Percentiles rank a stretch among this genome's conserved stretches.
Conservation (phyloP, 1,140 invertebrate genomes). For the Drosophila kepulauana region DNA sequence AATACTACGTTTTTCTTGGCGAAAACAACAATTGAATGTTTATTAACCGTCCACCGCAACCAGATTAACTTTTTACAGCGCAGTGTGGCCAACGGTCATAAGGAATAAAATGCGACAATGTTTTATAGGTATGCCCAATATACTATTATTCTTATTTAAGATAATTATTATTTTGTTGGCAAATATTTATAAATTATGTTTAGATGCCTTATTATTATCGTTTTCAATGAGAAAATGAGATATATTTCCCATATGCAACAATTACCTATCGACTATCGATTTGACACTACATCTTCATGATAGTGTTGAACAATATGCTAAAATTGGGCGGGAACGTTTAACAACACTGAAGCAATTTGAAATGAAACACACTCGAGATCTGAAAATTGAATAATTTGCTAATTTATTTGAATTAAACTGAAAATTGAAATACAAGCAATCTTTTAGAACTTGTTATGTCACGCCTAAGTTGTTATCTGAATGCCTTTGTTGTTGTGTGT, state of each 20-base stretch:
- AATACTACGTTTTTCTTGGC: constrained; percentile 52
- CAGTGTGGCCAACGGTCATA: constrained; percentile 24
- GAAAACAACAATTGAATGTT: constrained; percentile 58
- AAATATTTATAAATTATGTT: neutral
- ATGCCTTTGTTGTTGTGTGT: constrained; percentile 35
- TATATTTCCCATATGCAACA: neutral
- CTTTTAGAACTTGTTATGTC: constrained; percentile 46
- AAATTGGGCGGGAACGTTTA: neutral
- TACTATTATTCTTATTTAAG: neutral
- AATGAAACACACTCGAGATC: neutral
- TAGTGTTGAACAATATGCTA: neutral
- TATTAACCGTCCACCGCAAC: constrained; percentile 47
- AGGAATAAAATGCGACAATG: neutral
- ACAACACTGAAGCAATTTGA: constrained; percentile 1
- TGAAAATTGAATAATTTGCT: neutral
- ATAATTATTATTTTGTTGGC: neutral
- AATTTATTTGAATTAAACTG: constrained; percentile 2
- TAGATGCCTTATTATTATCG: neutral
- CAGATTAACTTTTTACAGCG: constrained; percentile 33
- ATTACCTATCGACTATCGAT: neutral
- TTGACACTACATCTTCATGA: neutral
- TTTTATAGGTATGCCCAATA: constrained; percentile 6
- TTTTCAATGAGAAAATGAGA: too few species aligned
- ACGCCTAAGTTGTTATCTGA: constrained; percentile 10
- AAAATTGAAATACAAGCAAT: neutral